A percentile compares a stretch with the other conserved stretches of the same genome.
Conservation (phyloP, 2,888 invertebrate genomes). For the Phaedon cochleariae region DNA sequence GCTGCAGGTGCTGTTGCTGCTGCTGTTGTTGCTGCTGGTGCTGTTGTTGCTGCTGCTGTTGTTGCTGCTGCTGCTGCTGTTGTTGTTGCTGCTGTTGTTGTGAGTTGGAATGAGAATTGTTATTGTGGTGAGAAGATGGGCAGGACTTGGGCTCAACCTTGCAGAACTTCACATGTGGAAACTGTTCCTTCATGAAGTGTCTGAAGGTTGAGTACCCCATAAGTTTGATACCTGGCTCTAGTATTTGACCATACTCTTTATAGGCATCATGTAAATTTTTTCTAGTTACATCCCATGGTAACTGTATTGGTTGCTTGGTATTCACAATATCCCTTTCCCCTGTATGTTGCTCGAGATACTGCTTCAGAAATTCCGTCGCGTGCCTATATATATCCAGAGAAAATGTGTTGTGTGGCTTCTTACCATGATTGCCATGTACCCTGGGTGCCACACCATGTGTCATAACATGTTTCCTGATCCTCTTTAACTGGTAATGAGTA, state of each 20-base stretch:
- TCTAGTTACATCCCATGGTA: conserved; percentile 68
- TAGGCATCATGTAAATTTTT: conserved; percentile 80
- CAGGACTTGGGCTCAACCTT: conserved; percentile 69
- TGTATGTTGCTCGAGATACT: conserved; percentile 74
- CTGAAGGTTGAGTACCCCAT: conserved; percentile 85
- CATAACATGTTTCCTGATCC: conserved; percentile 81
- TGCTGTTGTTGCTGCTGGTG: conserved; percentile 62
- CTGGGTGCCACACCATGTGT: conserved; percentile 81
- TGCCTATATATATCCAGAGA: conserved; percentile 81
- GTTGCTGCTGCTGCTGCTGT: conserved; percentile 59
- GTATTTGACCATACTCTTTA: conserved; percentile 75
- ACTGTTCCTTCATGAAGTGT: conserved; percentile 83
- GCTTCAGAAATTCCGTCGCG: conserved; percentile 79
- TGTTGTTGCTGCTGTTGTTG: too few species aligned
- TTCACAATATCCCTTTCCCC: conserved; percentile 65
- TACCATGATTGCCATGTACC: conserved; percentile 82
- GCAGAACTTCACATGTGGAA: conserved; percentile 78
- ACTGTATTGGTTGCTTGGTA: conserved; percentile 64
- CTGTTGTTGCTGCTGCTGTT: conserved; percentile 62
- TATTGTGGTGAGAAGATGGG: conserved; percentile 56
- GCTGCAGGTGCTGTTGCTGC: conserved; percentile 53
- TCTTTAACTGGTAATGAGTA: conserved; percentile 79
- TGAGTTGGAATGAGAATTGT: conserved; percentile 42
- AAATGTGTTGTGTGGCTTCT: conserved; percentile 82
- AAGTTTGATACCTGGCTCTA: conserved; percentile 75